Evolutionary conservation across 1,140 invertebrate genomes (phyloP), one percentile per base, ranked within the genome.

Genomic region (Drosophila arizonae): DNA sequence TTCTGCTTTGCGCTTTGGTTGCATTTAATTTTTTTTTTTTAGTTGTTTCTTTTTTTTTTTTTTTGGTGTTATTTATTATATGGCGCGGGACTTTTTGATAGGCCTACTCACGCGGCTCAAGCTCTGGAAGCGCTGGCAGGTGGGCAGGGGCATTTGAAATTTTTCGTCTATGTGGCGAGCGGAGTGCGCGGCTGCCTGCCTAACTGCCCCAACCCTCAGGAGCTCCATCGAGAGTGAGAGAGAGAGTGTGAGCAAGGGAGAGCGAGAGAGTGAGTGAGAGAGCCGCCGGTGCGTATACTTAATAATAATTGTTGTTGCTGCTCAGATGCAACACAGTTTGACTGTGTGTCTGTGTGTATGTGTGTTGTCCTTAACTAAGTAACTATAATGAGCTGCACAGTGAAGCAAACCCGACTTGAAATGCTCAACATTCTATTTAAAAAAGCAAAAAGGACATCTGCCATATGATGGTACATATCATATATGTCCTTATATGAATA

Each of bases 61-160:
- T 67, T 71, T 85, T 45, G 81, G 77, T 52, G 77, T 70, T 88
- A 74, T 77, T 62, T 84, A 87, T 87, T 87, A 88, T 88, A 77
- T 87, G 84, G 69, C 72, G 69, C 61, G 84, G 79, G 65, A 88
- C 84, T 89, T 88, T 88, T 84, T 88, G 84, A 88, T 88, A 88
- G 84, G 84, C 84, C 84, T 88, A 88, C 80, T 84, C 75, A 77
- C 62, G 77, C 71, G 77, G 69, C 77, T 78, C 73, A 63, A 79
- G 36, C 11, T 39, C 87, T 81, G 81, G 76, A 62, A 79, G 75
- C 76, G 73, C 36, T 39, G 36, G 11, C 36, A 39, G 36, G 36
- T 39, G 11, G 21, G 21, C 21, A 39, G 36, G 76, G 61, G 43
- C 8, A 86, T 85, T 81, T 88, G 85, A 76, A 85, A 90, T 17